Base-by-base conservation (phyloP, 2,888 invertebrate genomes). In the Hyles lineata region DNA sequence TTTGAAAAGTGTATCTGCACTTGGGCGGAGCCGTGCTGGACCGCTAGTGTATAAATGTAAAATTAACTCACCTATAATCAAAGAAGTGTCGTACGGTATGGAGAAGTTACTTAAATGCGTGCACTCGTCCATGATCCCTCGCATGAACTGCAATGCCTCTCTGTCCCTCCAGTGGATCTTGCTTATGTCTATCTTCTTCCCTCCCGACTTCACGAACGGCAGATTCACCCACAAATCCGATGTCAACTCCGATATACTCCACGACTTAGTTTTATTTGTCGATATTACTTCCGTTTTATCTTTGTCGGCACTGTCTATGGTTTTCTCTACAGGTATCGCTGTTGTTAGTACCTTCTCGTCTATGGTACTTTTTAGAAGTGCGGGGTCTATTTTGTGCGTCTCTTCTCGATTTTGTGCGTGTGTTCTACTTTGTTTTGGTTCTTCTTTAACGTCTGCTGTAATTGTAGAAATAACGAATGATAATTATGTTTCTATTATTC, bases 101-200 rank as follows among this genome's bases (percentile, higher is more conserved):
- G 98, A 97, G 87, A 99, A 99, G 91, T 99, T 99, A 78, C 97
- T 98, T 60, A 99, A 94, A 92, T 99, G 99, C 0, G 99, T 99
- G 88, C 99, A 99, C 90, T 99, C 99, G 87, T 99, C 99, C 99
- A 99, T 99, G 80, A 99, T 97, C 0, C 99, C 99, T 70, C 98
- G 95, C 99, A 99, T 99, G 87, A 99, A 99, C 92, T 98, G 97
- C 72, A 98, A 82, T 0, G 98, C 97, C 90, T 98, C 98, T 80
- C 96, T 96, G 87, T 97, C 96, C 78, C 96, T 95, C 96, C 96
- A 96, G 80, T 97, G 97, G 72, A 96, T 96, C 85, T 96, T 95
- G 72, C 90, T 93, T 82, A 95, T 95, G 80, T 96, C 95, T 87
- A 95, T 95, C 87, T 94, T 94, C 80, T 85, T 94, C 76, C 84